Conservation (phyloP, 2,888 invertebrate genomes). For the Shargacucullia verbasci region DNA sequence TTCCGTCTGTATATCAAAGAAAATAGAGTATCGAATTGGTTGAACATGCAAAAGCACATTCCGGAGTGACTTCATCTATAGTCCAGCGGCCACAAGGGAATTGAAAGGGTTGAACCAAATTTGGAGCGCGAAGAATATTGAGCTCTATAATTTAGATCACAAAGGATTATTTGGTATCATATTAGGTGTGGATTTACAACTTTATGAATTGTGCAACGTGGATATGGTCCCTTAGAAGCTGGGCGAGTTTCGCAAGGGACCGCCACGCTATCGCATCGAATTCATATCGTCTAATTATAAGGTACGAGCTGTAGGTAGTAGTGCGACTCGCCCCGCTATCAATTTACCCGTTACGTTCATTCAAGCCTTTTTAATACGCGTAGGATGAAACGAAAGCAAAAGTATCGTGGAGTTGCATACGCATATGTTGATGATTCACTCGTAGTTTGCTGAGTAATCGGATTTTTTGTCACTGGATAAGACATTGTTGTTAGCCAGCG, state of each 20-base stretch:
- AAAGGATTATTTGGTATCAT: conserved; percentile 27
- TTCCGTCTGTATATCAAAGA: conserved; percentile 21
- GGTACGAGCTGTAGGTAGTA: conserved; percentile 74
- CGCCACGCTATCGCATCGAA: conserved; percentile 84
- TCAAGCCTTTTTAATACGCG: conserved; percentile 51
- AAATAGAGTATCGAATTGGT: conserved; percentile 50
- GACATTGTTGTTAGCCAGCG: conserved; percentile 8
- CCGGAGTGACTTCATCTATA: conserved; percentile 61
- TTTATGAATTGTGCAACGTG: conserved; percentile 41
- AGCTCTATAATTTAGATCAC: not conserved
- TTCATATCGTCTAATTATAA: conserved; percentile 88
- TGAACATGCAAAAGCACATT: conserved; percentile 49
- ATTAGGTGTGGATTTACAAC: conserved; percentile 10
- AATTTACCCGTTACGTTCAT: conserved; percentile 60
- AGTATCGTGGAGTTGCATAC: conserved; percentile 15
- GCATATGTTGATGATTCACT: conserved; percentile 19
- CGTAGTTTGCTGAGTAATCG: conserved; percentile 28
- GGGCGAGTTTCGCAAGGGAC: conserved; percentile 85
- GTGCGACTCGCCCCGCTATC: conserved; percentile 63
- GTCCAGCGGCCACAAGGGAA: conserved; percentile 55
- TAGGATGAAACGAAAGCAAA: conserved; percentile 44
- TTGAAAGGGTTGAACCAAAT: conserved; percentile 57
- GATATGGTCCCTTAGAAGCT: conserved; percentile 81
- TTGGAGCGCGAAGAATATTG: conserved; percentile 32
- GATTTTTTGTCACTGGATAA: conserved; percentile 14